Percentiles rank a stretch among this genome's conserved stretches.
Conservation (phyloP, 2,797 vertebrate genomes). For the Sebastes elongatus region DNA sequence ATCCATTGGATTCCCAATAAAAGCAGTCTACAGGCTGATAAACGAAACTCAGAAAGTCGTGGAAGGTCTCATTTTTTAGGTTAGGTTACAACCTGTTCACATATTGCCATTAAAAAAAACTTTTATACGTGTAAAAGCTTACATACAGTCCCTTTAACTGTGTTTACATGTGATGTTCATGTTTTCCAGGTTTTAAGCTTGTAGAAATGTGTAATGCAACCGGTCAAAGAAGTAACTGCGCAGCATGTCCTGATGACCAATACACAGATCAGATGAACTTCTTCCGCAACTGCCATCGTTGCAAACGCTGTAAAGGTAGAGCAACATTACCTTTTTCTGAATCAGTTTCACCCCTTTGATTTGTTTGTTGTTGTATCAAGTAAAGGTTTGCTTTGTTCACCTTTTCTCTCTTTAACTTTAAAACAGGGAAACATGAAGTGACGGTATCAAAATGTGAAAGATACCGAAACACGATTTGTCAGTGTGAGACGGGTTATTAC, state of each 20-base stretch:
- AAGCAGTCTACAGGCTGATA: too few relatives aligned
- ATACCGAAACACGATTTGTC: slow-evolving; percentile 47
- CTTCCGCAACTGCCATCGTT: neutral
- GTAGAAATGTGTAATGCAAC: neutral
- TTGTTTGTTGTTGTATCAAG: neutral
- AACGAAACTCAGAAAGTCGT: too few relatives aligned
- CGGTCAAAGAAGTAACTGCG: slow-evolving; percentile 43
- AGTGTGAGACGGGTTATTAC: slow-evolving; percentile 61
- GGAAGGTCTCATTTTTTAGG: too few relatives aligned
- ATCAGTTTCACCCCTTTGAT: neutral
- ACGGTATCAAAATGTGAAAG: fast-evolving
- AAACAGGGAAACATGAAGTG: neutral
- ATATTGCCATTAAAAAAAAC: too few relatives aligned
- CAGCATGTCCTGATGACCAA: neutral
- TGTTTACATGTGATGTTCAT: neutral
- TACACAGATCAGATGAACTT: slow-evolving; percentile 59
- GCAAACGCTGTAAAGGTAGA: slow-evolving; percentile 55
- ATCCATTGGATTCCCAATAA: too few relatives aligned
- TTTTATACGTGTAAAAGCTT: too few relatives aligned
- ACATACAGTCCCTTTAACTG: too few relatives aligned
- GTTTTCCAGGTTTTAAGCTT: slow-evolving; percentile 73
- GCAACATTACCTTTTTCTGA: neutral
- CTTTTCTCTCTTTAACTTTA: neutral
- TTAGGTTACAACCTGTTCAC: too few relatives aligned
- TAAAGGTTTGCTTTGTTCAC: neutral